Conservation (phyloP, 2,888 invertebrate species). For the Cylloceria caligata region DNA sequence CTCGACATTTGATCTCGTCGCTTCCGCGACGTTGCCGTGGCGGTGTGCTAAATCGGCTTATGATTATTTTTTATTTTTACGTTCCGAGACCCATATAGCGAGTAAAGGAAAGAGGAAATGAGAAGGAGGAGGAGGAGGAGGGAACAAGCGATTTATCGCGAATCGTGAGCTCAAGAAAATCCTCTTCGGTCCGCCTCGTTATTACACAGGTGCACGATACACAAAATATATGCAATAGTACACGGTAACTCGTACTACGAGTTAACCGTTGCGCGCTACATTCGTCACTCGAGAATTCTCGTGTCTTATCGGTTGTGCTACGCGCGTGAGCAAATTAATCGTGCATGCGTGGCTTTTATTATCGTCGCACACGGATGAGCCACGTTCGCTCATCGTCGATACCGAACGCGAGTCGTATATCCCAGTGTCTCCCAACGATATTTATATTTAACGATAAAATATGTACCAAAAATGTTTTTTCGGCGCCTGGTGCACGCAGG, state of each 20-base stretch:
- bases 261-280: constrained; percentile 4
- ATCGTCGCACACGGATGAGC: constrained; percentile 43
- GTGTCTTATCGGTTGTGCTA: constrained; percentile 40
- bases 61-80: constrained; percentile 36
- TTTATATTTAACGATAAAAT: neutral
- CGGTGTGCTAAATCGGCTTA: constrained; percentile 12
- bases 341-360: constrained; percentile 48
- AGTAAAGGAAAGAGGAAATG: constrained; percentile 39
- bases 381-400: neutral
- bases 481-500: neutral
- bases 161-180: constrained; percentile 55
- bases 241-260: constrained; percentile 10
- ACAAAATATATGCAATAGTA: neutral
- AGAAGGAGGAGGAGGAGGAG: neutral
- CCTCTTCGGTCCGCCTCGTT: constrained; percentile 22
- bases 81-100: constrained; percentile 14
- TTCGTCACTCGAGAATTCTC: constrained; percentile 28
- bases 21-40: constrained; percentile 17
- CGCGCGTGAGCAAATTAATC: constrained; percentile 41
- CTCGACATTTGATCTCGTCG: neutral
- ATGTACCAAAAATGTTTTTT: neutral
- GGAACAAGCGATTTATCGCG: constrained; percentile 43
- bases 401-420: constrained; percentile 1
- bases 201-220: constrained; percentile 27
- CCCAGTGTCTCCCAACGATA: neutral